Evolutionary conservation across 2,113 vertebrate species (phyloP).

Genomic region (Catharus bicknelli): DNA sequence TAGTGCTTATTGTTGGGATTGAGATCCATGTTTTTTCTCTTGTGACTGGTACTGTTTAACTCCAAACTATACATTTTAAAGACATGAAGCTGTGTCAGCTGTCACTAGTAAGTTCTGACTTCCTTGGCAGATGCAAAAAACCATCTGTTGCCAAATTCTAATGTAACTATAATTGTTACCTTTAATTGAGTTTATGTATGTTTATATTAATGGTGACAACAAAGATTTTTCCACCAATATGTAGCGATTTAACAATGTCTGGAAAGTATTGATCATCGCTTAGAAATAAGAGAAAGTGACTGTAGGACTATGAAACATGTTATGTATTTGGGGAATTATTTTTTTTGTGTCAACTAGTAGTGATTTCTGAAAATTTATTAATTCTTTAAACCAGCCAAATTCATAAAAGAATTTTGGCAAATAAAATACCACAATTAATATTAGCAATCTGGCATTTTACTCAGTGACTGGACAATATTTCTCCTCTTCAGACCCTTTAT

Average conservation of each 20-base stretch:
- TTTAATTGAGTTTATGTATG: neutral
- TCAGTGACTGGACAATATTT: neutral
- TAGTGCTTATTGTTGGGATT: neutral
- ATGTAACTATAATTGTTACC: neutral
- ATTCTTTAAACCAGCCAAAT: neutral
- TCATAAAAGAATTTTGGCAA: neutral
- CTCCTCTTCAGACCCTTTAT: neutral
- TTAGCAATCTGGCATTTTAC: neutral
- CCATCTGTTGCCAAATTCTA: neutral
- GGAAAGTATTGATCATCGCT: neutral
- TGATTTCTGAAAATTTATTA: neutral
- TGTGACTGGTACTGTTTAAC: neutral
- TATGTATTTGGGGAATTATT: neutral
- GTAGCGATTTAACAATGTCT: neutral
- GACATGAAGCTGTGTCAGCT: neutral
- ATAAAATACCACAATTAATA: neutral
- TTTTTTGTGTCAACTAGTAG: neutral
- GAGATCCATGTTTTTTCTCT: neutral
- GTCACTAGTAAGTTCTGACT: neutral
- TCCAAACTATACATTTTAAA: neutral
- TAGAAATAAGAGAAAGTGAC: neutral
- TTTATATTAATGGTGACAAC: neutral
- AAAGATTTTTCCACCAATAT: neutral
- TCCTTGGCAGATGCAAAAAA: neutral
- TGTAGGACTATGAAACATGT: neutral